Percentiles rank a stretch among this genome's conserved stretches.
Evolutionary conservation across 2,888 invertebrate genomes (phyloP).

Genomic region (Lissonota sp.): DNA sequence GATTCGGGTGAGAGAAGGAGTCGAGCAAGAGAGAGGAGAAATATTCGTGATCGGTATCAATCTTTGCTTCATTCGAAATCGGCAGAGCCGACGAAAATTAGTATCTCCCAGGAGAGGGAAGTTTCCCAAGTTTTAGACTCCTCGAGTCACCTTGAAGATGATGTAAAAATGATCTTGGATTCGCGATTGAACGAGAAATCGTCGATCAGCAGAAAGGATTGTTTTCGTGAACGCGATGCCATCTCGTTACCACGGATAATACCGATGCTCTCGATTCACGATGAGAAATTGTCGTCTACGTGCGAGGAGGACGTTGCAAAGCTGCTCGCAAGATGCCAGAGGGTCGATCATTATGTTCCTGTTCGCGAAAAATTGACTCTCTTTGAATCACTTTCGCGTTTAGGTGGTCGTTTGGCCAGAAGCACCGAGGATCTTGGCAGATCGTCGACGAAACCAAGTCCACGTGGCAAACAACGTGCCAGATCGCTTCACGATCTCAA

Average conservation of each 20-base stretch:
- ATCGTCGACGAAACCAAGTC: conserved; percentile 83
- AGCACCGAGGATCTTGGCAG: conserved; percentile 88
- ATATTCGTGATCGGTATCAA: conserved; percentile 72
- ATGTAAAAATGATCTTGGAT: conserved; percentile 11
- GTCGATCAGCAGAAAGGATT: conserved; percentile 17
- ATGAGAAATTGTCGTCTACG: conserved; percentile 40
- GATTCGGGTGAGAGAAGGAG: conserved; percentile 78
- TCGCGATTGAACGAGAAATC: conserved; percentile 15
- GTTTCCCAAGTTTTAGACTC: too few species aligned
- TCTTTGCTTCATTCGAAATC: conserved; percentile 25
- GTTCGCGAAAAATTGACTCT: conserved; percentile 89
- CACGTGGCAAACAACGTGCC: conserved; percentile 85
- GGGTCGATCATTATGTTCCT: conserved; percentile 88
- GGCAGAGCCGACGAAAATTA: too few species aligned
- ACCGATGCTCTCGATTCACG: conserved; percentile 63
- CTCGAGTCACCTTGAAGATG: too few species aligned
- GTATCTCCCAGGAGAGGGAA: too few species aligned
- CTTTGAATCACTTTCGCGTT: conserved; percentile 89
- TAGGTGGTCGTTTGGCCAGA: conserved; percentile 86
- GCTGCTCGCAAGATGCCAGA: conserved; percentile 85
- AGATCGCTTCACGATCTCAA: conserved; percentile 88
- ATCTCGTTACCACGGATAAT: conserved; percentile 48
- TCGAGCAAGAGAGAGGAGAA: conserved; percentile 78
- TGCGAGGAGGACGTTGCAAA: conserved; percentile 84
- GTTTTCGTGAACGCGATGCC: conserved; percentile 50